These are phyloP conservation scores for Typhlomys cinereus DNA, from an alignment of 2,113 vertebrate species.

Conservation along the genomic window DNA sequence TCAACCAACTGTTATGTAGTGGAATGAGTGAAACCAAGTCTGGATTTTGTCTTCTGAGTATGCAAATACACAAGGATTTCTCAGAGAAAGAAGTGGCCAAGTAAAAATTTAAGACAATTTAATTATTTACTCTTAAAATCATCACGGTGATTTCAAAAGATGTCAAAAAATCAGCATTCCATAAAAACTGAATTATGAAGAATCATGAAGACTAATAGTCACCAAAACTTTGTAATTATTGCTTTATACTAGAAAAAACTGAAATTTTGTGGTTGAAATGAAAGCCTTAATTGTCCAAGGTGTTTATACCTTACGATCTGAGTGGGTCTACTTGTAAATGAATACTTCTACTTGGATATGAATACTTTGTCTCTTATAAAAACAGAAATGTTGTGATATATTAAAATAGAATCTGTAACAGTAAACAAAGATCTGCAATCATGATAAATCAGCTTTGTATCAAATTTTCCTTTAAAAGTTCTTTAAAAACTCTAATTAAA, in stretches of 20 bases:
- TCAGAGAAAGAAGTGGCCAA: neutral
- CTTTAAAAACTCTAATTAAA: conserved; percentile 5
- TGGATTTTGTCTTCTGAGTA: conserved; percentile 47
- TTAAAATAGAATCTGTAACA: neutral
- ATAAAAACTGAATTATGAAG: conserved; percentile 28
- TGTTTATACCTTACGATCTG: neutral
- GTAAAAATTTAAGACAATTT: conserved; percentile 39
- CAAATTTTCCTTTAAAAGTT: conserved; percentile 29
- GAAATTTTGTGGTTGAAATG: conserved; percentile 27
- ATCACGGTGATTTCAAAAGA: neutral
- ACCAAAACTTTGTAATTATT: neutral
- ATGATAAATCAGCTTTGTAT: neutral
- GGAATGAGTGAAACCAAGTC: conserved; percentile 50
- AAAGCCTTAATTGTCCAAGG: neutral
- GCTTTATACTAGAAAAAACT: neutral
- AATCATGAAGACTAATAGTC: neutral
- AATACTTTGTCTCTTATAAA: neutral
- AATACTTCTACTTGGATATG: conserved; percentile 27
- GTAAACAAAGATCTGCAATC: neutral
- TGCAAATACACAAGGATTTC: conserved; percentile 19
- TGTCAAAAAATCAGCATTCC: neutral
- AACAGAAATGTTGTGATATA: conserved; percentile 29
- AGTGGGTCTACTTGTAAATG: neutral
- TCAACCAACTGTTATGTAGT: conserved; percentile 37
- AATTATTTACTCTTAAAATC: conserved; percentile 13